Percentiles rank a stretch among this genome's conserved stretches.
These are phyloP conservation scores for Manacus vitellinus DNA, from an alignment of 2,113 vertebrate genomes.

Conservation along the genomic window DNA sequence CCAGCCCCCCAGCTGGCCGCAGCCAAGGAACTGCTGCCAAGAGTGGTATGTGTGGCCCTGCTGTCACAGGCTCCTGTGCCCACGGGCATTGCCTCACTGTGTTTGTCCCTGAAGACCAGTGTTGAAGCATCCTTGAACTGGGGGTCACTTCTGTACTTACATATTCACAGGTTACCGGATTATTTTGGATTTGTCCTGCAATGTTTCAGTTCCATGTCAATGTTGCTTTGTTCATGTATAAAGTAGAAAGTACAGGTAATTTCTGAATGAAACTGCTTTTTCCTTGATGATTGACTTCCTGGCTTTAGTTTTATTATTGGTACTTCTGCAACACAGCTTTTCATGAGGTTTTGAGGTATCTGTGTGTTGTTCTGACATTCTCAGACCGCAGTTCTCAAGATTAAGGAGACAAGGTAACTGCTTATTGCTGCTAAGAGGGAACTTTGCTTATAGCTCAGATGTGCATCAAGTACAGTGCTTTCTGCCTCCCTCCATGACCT, in stretches of 20 bases:
- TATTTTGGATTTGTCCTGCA: neutral
- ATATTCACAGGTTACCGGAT: neutral
- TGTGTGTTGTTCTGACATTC: neutral
- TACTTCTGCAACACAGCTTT: neutral
- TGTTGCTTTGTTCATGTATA: neutral
- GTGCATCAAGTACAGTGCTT: neutral
- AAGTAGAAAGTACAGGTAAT: neutral
- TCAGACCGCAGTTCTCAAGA: neutral
- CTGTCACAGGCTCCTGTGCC: neutral
- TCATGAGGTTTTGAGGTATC: neutral
- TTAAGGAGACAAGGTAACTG: neutral
- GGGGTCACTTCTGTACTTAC: neutral
- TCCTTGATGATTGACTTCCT: neutral
- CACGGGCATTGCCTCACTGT: neutral
- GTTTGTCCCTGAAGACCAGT: neutral
- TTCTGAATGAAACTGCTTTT: neutral
- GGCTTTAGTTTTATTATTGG: neutral
- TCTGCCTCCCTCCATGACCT: neutral
- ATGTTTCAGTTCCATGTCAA: neutral
- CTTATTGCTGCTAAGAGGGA: neutral
- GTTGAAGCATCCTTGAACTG: neutral
- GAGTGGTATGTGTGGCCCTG: neutral
- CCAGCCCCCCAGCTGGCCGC: neutral
- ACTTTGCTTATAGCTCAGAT: neutral
- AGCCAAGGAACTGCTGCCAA: neutral